Evolutionary conservation across 2,113 vertebrate genomes (phyloP).

Genomic region (Thermophis baileyi): DNA sequence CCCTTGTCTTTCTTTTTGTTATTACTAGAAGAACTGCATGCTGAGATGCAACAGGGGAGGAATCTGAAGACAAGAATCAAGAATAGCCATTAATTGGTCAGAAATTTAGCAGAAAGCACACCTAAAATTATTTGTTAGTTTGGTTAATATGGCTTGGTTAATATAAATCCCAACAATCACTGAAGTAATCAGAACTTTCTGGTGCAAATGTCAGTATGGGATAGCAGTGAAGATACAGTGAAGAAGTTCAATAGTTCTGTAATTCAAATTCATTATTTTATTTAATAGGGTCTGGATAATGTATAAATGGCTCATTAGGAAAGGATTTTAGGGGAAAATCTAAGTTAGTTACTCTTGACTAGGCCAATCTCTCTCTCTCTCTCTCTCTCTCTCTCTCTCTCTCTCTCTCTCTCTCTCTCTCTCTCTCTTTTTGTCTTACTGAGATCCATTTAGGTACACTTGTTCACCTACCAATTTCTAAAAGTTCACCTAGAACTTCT

Average conservation of each 20-base stretch:
- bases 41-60: neutral
- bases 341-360: neutral
- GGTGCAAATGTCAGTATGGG: neutral
- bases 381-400: too few relatives aligned
- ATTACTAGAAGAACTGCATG: neutral
- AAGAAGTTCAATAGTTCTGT: neutral
- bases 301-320: neutral
- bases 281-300: neutral
- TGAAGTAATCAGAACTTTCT: neutral
- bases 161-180: neutral
- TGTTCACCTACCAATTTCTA: neutral
- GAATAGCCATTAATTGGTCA: neutral
- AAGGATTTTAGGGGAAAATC: neutral
- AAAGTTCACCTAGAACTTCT: too few relatives aligned
- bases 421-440: neutral
- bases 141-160: neutral
- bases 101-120: neutral
- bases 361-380: neutral
- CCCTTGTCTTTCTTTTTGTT: neutral
- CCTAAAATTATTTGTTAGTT: neutral
- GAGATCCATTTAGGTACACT: neutral
- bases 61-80: neutral
- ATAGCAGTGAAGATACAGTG: neutral
- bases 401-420: too few relatives aligned
- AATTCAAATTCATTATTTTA: neutral